Conservation (phyloP, 2,888 invertebrate genomes). For the Mythimna pallens region DNA sequence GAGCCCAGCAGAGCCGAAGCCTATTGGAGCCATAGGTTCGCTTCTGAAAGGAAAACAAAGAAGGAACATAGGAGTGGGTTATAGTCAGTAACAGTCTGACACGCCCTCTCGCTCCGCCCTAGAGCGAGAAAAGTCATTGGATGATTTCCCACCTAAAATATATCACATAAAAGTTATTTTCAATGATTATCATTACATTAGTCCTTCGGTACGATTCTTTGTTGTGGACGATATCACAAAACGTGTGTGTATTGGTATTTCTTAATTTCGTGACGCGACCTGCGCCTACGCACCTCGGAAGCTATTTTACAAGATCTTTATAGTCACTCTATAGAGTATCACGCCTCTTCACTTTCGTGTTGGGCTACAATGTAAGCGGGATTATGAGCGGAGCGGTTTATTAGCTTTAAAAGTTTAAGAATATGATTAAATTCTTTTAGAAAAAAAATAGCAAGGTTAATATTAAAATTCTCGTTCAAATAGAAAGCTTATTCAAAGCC, state of each 20-base stretch:
- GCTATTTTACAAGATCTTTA: slow-evolving; percentile 78
- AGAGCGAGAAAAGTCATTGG: too few relatives aligned
- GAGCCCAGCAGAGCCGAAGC: too few relatives aligned
- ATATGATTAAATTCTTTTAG: neutral
- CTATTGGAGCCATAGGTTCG: too few relatives aligned
- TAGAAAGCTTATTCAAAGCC: neutral
- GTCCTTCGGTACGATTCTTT: slow-evolving; percentile 38
- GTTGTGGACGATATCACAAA: slow-evolving; percentile 44
- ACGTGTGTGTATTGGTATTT: slow-evolving; percentile 67
- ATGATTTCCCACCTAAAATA: too few relatives aligned
- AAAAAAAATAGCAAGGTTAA: neutral
- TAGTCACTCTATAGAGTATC: slow-evolving; percentile 71
- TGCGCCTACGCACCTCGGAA: slow-evolving; percentile 73
- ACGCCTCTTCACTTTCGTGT: slow-evolving; percentile 62
- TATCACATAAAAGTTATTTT: too few relatives aligned
- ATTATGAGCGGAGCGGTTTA: slow-evolving; percentile 11
- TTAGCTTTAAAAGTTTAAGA: neutral
- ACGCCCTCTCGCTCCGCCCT: too few relatives aligned
- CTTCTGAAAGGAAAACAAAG: too few relatives aligned
- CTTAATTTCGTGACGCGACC: slow-evolving; percentile 73
- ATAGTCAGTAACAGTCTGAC: too few relatives aligned
- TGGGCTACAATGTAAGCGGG: slow-evolving; percentile 37
- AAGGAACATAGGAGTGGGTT: too few relatives aligned
- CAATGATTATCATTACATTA: neutral
- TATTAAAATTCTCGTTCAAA: neutral